Conservation (phyloP, 2,113 vertebrate genomes). For the Salminus brasiliensis region DNA sequence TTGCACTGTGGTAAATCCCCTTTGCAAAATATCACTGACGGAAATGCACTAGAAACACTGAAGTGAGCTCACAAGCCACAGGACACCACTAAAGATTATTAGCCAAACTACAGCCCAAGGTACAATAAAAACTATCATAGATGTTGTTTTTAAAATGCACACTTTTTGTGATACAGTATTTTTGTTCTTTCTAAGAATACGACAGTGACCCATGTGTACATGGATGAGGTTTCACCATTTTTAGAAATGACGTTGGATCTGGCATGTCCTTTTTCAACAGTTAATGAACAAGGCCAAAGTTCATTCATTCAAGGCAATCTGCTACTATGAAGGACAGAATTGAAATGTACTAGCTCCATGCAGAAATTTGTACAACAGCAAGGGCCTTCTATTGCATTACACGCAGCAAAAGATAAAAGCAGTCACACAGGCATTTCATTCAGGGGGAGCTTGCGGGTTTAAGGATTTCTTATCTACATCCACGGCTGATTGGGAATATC, state of each 20-base stretch:
- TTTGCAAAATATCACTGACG: background rate
- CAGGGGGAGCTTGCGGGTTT: constrained; percentile 47
- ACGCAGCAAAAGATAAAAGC: constrained; percentile 50
- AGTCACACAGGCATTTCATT: constrained; percentile 59
- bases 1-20: background rate
- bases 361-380: constrained; percentile 68
- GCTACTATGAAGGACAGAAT: constrained; percentile 67
- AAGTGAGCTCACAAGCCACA: background rate
- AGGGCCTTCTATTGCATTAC: constrained; percentile 66
- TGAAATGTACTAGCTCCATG: constrained; percentile 58
- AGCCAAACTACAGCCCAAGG: background rate
- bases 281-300: constrained; percentile 66
- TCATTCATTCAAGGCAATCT: constrained; percentile 68
- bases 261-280: constrained; percentile 56
- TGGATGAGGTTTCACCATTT: background rate
- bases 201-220: background rate
- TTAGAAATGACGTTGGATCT: constrained; percentile 38
- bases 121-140: background rate
- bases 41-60: background rate
- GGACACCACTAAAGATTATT: background rate
- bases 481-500: constrained; percentile 43
- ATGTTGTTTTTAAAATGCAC: too few relatives aligned
- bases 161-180: too few relatives aligned
- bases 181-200: background rate
- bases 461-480: constrained; percentile 57